These are phyloP conservation scores for Pseudococcus longispinus DNA, from an alignment of 2,888 invertebrate species.

Conservation along the genomic window DNA sequence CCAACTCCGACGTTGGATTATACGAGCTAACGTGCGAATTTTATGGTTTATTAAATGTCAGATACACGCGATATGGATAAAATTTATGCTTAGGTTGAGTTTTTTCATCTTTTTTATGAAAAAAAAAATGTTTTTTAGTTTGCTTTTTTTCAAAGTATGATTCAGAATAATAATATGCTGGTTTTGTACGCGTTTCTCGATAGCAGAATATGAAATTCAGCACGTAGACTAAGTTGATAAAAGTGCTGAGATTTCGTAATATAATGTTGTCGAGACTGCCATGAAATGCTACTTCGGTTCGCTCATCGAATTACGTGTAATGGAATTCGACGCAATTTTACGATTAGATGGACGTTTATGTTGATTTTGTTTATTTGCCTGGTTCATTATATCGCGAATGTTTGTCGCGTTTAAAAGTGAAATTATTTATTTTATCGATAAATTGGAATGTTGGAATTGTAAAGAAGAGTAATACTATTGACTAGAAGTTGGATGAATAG, in stretches of 20 bases:
- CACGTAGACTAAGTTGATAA: background rate
- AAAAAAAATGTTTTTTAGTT: background rate
- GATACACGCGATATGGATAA: background rate
- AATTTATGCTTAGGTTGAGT: background rate
- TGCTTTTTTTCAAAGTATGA: background rate
- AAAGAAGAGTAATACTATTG: too few relatives aligned
- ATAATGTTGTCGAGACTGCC: background rate
- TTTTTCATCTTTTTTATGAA: background rate
- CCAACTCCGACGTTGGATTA: background rate
- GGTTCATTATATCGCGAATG: background rate
- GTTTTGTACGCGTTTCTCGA: background rate
- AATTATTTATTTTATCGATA: too few relatives aligned
- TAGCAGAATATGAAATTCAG: background rate
- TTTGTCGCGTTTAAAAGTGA: background rate
- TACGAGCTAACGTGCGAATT: background rate
- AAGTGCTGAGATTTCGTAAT: background rate
- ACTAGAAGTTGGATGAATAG: too few relatives aligned
- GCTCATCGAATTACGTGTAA: background rate
- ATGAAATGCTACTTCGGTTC: background rate
- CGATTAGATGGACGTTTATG: background rate
- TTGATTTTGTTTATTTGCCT: background rate
- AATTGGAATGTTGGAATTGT: too few relatives aligned
- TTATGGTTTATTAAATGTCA: background rate
- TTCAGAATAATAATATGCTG: background rate
- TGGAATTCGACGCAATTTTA: background rate